A percentile compares a stretch with the other conserved stretches of the same genome.
Conservation (phyloP, 2,797 vertebrate species). For the Danio jaintianensis region DNA sequence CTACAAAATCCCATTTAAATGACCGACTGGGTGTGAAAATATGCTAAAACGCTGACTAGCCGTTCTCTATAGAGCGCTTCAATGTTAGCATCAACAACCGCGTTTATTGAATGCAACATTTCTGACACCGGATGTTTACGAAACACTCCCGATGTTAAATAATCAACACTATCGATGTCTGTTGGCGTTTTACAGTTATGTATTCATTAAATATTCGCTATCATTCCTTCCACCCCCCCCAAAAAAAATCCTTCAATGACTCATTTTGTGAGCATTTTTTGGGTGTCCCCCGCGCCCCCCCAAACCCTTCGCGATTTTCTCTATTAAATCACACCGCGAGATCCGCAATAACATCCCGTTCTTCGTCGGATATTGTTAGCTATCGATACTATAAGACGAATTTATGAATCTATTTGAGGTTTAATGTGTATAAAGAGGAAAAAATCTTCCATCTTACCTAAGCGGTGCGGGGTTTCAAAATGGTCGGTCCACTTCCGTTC, state of each 20-base stretch:
- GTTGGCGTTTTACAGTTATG: too few relatives aligned
- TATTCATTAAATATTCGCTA: not conserved
- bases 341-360: not conserved
- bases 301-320: not conserved
- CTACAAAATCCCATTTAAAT: not conserved
- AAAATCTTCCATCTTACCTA: slow-evolving; percentile 83
- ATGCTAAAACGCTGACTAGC: slow-evolving; percentile 23
- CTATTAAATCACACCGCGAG: slow-evolving; percentile 7
- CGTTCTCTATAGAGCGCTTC: not conserved
- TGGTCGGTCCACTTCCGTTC: slow-evolving; percentile 86
- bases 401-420: not conserved
- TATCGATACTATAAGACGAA: not conserved
- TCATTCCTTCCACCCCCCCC: not conserved
- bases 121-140: slow-evolving; percentile 37
- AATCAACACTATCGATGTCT: not conserved
- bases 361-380: too few relatives aligned
- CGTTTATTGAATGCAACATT: slow-evolving; percentile 33
- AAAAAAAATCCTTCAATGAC: slow-evolving; percentile 18
- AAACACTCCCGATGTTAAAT: not conserved
- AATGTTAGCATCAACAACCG: slow-evolving; percentile 6
- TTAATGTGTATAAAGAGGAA: slow-evolving; percentile 22
- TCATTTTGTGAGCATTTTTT: slow-evolving; percentile 29
- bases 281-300: slow-evolving; percentile 19
- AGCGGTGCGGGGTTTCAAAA: slow-evolving; percentile 83
- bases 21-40: not conserved